Evolutionary conservation across 2,113 vertebrate genomes (phyloP).

Genomic region (Thamnaconus septentrionalis): DNA sequence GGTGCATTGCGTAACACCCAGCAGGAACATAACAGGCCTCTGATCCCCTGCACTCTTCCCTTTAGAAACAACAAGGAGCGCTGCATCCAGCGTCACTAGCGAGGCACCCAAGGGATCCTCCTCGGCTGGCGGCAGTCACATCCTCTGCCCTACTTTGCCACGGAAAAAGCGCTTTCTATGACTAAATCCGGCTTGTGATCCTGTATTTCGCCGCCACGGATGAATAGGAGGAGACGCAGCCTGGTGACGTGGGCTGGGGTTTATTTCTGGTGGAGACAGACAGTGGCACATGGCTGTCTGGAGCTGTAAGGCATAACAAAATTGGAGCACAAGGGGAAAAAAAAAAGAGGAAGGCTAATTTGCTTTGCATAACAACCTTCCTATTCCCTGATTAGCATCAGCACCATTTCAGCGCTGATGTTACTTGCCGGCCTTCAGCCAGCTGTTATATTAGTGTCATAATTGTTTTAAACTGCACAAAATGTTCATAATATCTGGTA

Average conservation of each 20-base stretch:
- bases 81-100: constrained; percentile 5
- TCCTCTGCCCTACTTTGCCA: constrained; percentile 39
- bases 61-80: constrained; percentile 1
- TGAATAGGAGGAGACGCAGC: background rate
- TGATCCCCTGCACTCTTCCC: constrained; percentile 24
- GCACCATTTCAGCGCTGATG: too few species aligned
- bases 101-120: constrained; percentile 26
- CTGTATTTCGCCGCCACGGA: background rate
- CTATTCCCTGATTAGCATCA: too few species aligned
- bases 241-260: background rate
- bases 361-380: too few species aligned
- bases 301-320: background rate
- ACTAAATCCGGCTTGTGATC: constrained; percentile 2
- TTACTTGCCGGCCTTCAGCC: too few species aligned
- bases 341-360: too few species aligned
- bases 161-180: constrained; percentile 20
- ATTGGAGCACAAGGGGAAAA: too few species aligned
- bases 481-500: too few species aligned
- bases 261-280: background rate
- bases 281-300: background rate
- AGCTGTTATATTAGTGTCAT: too few species aligned
- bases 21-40: constrained; percentile 18
- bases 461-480: too few species aligned
- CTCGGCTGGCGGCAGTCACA: constrained; percentile 25
- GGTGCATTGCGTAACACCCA: constrained; percentile 41